A percentile compares a stretch with the other conserved stretches of the same genome.
Conservation (phyloP, 2,888 invertebrate species). For the Cotesia congregata region DNA sequence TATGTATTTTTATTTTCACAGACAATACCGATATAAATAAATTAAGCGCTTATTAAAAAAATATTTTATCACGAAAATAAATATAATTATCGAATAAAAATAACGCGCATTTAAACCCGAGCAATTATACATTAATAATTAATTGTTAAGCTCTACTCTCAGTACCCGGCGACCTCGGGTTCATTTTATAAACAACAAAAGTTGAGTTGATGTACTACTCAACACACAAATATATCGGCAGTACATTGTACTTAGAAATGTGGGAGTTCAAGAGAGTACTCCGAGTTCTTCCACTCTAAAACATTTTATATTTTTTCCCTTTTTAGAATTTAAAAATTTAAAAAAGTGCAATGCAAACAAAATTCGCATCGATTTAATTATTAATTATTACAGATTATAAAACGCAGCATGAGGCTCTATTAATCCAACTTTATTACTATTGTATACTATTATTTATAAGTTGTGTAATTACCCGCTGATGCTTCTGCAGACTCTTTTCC, state of each 20-base stretch:
- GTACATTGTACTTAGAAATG: constrained; percentile 6
- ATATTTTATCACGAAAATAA: too few species aligned
- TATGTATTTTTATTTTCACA: too few species aligned
- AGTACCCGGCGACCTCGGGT: background rate
- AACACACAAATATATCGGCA: background rate
- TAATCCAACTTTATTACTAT: background rate
- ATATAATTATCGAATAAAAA: too few species aligned
- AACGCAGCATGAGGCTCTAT: background rate
- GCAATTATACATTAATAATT: too few species aligned
- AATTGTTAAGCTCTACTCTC: too few species aligned
- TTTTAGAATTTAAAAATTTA: background rate
- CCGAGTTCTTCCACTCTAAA: background rate
- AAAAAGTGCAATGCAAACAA: background rate
- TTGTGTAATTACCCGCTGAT: constrained; percentile 37
- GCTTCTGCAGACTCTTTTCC: constrained; percentile 40
- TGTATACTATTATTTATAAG: constrained; percentile 4
- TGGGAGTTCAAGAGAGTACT: background rate
- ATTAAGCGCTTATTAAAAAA: too few species aligned
- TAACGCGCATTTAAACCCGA: too few species aligned
- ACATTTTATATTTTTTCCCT: background rate
- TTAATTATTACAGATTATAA: background rate
- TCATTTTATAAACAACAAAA: background rate
- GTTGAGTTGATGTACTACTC: background rate
- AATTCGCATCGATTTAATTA: background rate
- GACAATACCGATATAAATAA: too few species aligned